A percentile compares a stretch with the other conserved stretches of the same genome.
Evolutionary conservation across 2,888 invertebrate genomes (phyloP).

Genomic region (Troides aeacus): DNA sequence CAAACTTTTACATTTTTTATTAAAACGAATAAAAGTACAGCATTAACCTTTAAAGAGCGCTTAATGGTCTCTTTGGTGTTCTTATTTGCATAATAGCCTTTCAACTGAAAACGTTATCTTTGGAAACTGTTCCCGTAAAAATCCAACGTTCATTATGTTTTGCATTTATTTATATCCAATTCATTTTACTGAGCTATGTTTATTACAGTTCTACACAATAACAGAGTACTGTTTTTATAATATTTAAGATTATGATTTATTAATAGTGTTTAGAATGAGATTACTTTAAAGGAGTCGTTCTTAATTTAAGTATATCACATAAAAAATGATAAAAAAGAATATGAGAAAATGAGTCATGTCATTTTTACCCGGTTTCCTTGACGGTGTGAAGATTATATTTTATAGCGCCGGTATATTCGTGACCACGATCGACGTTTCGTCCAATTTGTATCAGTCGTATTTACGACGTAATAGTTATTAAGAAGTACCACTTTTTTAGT

Average conservation of each 20-base stretch:
- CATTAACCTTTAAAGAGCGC: slow-evolving; percentile 18
- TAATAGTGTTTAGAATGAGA: neutral
- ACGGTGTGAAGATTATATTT: no score
- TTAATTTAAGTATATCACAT: no score
- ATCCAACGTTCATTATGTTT: neutral
- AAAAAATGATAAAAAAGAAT: no score
- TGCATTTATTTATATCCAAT: neutral
- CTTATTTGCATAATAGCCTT: slow-evolving; percentile 24
- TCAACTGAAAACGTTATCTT: slow-evolving; percentile 19
- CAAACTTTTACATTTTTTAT: neutral
- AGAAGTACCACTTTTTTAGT: no score
- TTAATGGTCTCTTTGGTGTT: slow-evolving; percentile 22
- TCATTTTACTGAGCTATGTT: neutral
- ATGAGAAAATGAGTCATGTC: no score
- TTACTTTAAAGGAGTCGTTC: neutral
- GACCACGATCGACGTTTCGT: no score
- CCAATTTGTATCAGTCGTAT: no score
- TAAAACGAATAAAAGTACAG: slow-evolving; percentile 3
- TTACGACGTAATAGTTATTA: no score
- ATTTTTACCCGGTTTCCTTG: no score
- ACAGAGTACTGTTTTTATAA: neutral
- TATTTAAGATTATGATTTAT: neutral
- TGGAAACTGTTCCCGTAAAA: neutral
- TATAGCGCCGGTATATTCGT: no score
- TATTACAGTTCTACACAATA: neutral